Evolutionary conservation across 2,888 invertebrate genomes (phyloP).

Genomic region (Napeogenes sylphis): DNA sequence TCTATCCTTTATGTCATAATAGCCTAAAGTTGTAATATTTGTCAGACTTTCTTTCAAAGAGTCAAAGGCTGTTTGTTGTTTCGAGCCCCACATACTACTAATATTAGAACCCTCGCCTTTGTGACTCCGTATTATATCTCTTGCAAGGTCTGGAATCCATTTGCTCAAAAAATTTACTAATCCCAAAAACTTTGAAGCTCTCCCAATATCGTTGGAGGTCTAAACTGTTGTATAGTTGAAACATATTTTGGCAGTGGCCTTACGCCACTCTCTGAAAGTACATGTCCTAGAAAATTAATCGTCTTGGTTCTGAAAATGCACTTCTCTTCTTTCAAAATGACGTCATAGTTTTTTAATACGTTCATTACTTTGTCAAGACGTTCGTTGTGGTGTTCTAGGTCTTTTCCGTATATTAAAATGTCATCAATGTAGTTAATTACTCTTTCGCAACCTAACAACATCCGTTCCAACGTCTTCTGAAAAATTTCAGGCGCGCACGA

Average conservation of each 20-base stretch:
- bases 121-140: constrained; percentile 21
- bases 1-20: constrained; percentile 16
- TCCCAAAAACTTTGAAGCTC: constrained; percentile 38
- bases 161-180: constrained; percentile 34
- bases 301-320: constrained; percentile 17
- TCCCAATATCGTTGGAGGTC: constrained; percentile 27
- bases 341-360: constrained; percentile 25
- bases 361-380: constrained; percentile 24
- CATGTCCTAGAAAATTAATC: constrained; percentile 31
- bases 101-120: constrained; percentile 20
- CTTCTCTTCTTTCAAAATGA: constrained; percentile 27
- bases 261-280: constrained; percentile 25
- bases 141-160: constrained; percentile 35
- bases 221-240: constrained; percentile 22
- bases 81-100: constrained; percentile 15
- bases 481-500: constrained; percentile 39
- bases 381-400: constrained; percentile 26
- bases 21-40: constrained; percentile 8
- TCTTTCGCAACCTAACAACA: constrained; percentile 32
- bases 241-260: constrained; percentile 34
- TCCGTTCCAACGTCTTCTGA: constrained; percentile 34
- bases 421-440: constrained; percentile 37
- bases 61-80: constrained; percentile 20
- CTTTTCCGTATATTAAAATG: constrained; percentile 30
- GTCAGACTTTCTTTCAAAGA: constrained; percentile 3